These are phyloP conservation scores for Dasyornis broadbenti DNA, from an alignment of 2,113 vertebrate species.

Conservation along the genomic window DNA sequence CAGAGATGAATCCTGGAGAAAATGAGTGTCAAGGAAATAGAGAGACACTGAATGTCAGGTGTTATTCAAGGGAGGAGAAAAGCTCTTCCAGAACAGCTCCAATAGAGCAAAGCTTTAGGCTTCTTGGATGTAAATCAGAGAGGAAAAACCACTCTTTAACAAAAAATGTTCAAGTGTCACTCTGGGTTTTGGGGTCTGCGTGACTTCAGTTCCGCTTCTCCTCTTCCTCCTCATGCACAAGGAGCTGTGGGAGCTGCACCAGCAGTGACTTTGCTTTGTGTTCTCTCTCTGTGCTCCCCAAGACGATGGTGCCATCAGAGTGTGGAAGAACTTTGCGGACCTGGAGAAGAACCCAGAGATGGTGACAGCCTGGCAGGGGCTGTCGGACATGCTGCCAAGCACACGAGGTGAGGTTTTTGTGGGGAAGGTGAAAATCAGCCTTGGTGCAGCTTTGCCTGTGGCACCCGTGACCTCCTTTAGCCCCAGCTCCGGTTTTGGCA, in stretches of 20 bases:
- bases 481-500: neutral
- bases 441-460: neutral
- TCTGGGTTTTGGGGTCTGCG: neutral
- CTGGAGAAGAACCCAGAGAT: slow-evolving; percentile 95
- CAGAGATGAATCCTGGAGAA: neutral
- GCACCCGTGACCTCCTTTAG: neutral
- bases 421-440: neutral
- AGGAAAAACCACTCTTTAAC: neutral
- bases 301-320: slow-evolving; percentile 93
- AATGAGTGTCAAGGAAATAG: neutral
- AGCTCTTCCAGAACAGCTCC: neutral
- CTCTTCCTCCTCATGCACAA: neutral
- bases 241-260: neutral
- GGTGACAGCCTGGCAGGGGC: slow-evolving; percentile 97
- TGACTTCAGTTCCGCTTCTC: neutral
- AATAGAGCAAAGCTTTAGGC: neutral
- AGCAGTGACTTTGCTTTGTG: neutral
- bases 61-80: neutral
- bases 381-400: slow-evolving; percentile 98
- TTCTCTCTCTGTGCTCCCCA: neutral
- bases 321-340: slow-evolving; percentile 99
- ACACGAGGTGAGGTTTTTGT: slow-evolving; percentile 79
- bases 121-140: neutral
- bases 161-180: neutral
- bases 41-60: neutral